These are phyloP conservation scores for Brachionus plicatilis DNA, from an alignment of 1,140 invertebrate species.

Conservation along the genomic window DNA sequence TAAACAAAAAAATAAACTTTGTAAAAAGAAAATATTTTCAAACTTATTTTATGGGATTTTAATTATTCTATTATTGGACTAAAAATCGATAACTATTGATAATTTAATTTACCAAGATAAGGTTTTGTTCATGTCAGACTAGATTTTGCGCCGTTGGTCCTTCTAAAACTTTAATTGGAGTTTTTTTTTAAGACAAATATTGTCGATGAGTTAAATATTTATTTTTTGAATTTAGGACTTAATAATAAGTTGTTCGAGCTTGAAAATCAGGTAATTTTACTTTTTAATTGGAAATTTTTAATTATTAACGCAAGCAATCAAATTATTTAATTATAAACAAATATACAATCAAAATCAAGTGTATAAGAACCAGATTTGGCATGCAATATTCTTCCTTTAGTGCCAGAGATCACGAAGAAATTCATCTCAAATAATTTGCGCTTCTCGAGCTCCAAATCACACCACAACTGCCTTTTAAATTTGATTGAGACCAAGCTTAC, in stretches of 20 bases:
- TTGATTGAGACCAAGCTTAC: neutral
- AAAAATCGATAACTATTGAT: neutral
- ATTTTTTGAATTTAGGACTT: neutral
- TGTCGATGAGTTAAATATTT: neutral
- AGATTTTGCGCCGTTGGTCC: neutral
- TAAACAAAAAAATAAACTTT: constrained; percentile 1
- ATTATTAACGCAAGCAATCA: constrained; percentile 28
- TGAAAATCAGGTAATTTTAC: constrained; percentile 27
- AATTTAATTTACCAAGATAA: constrained; percentile 30
- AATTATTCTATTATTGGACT: neutral
- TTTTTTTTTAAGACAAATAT: neutral
- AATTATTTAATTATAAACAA: constrained; percentile 32
- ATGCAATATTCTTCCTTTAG: neutral
- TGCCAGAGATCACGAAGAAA: neutral
- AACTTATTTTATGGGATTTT: neutral
- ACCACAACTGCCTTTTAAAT: neutral
- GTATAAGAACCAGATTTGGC: neutral
- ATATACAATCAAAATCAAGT: neutral
- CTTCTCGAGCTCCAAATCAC: neutral
- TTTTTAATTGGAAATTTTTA: constrained; percentile 3
- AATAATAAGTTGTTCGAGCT: neutral
- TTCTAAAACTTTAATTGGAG: neutral
- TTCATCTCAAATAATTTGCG: neutral
- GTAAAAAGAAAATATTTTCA: neutral
- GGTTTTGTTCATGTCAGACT: neutral